Evolutionary conservation across 2,888 invertebrate genomes (phyloP), one percentile per base, ranked within the genome.

Genomic region (Lymantria dispar): DNA sequence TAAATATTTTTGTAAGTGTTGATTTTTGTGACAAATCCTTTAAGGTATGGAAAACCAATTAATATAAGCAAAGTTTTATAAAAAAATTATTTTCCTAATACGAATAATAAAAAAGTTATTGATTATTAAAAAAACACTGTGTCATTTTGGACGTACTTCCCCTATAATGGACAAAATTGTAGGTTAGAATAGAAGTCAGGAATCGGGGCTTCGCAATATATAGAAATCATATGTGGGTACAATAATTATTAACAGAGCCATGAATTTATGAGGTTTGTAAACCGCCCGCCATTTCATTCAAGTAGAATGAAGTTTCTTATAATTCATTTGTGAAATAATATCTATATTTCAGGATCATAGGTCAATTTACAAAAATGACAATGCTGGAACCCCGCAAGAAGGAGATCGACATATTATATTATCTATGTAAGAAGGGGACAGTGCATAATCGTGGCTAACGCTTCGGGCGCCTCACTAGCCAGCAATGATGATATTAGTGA

Each of bases 311-410:
- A 60, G 43, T 64, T 52, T 72, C 68, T 72, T 72, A 74, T 72
- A 68, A 68, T 83, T 81, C 81, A 85, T 85, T 82, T 81, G 77
- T 77, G 71, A 75, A 76, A 76, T 75, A 79, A 82, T 80, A 79
- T 79, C 82, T 80, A 72, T 79, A 78, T 77, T 81, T 74, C 77
- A 80, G 77, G 85, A 76, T 83, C 85, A 83, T 60, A 80, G 87
- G 83, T 85, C 84, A 82, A 80, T 83, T 80, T 80, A 78, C 80
- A 84, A 87, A 87, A 87, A 87, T 87, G 85, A 87, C 87, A 86
- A 80, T 75, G 80, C 80, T 71, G 77, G 80, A 78, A 72, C 68
- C 65, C 45, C 48, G 68, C 31, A 43, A 54, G 72, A 83, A 30
- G 45, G 66, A 58, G 77, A 78, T 2, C 41, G 31, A 58, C 3